Evolutionary conservation across 2,888 invertebrate species (phyloP).

Genomic region (Antheraea assamensis): DNA sequence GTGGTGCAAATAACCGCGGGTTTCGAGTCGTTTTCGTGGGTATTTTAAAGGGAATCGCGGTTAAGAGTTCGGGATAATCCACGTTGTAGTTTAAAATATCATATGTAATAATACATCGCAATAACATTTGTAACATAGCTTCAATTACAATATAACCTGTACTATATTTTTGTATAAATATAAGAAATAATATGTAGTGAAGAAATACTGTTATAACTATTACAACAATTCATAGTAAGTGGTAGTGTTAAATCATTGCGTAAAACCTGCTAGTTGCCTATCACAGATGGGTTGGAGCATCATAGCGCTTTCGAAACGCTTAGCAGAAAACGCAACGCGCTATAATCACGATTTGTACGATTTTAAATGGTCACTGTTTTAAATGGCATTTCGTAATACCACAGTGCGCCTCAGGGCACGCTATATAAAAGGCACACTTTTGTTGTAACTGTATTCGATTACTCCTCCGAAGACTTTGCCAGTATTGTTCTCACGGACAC

Average conservation of each 20-base stretch:
- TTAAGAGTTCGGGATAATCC: too few relatives aligned
- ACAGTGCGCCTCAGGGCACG: constrained; percentile 2
- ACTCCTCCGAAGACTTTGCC: background rate
- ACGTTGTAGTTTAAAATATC: too few relatives aligned
- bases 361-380: constrained; percentile 23
- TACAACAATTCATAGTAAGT: background rate
- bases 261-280: constrained; percentile 6
- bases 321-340: constrained; percentile 23
- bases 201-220: background rate
- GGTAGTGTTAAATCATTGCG: background rate
- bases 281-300: constrained; percentile 17
- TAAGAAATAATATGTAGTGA: background rate
- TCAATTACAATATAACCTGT: background rate
- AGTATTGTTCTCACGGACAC: constrained; percentile 1
- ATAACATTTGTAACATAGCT: background rate
- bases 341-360: constrained; percentile 27
- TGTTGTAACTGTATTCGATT: constrained; percentile 2
- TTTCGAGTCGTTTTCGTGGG: too few relatives aligned
- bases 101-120: too few relatives aligned
- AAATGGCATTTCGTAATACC: constrained; percentile 23
- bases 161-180: background rate
- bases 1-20: too few relatives aligned
- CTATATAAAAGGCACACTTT: background rate
- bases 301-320: constrained; percentile 25
- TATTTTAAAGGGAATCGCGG: too few relatives aligned